A percentile compares a stretch with the other conserved stretches of the same genome.
These are phyloP conservation scores for Lithobates sylvaticus DNA, from an alignment of 2,797 vertebrate species.

Conservation along the genomic window DNA sequence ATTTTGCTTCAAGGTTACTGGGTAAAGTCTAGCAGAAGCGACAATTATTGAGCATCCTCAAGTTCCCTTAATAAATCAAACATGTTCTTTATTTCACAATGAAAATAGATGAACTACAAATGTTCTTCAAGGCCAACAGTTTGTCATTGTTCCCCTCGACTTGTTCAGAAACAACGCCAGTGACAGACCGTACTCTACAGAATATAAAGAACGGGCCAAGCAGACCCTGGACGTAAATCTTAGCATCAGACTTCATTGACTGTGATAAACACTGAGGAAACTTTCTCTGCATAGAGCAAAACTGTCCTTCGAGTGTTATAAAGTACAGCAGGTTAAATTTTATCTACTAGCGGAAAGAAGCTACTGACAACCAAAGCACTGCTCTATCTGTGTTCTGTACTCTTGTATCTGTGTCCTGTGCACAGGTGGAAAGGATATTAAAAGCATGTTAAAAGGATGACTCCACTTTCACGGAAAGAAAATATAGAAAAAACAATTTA, in stretches of 20 bases:
- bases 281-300: neutral
- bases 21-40: slow-evolving; percentile 13
- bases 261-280: slow-evolving; percentile 5
- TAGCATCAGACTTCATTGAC: slow-evolving; percentile 38
- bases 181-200: neutral
- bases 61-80: slow-evolving; percentile 6
- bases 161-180: slow-evolving; percentile 3
- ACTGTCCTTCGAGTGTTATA: slow-evolving; percentile 1
- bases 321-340: neutral
- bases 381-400: neutral
- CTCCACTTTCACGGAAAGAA: too few relatives aligned
- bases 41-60: slow-evolving; percentile 29
- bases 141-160: slow-evolving; percentile 36
- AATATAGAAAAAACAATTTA: too few relatives aligned
- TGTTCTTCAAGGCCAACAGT: slow-evolving; percentile 39
- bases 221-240: neutral
- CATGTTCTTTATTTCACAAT: slow-evolving; percentile 16
- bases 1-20: slow-evolving; percentile 29
- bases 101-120: slow-evolving; percentile 21
- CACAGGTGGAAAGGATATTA: neutral
- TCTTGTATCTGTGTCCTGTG: neutral
- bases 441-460: too few relatives aligned
- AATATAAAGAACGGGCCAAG: slow-evolving; percentile 2
- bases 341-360: neutral
- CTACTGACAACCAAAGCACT: neutral